These are phyloP conservation scores for Uria lomvia DNA, from an alignment of 2,113 vertebrate genomes.

Conservation along the genomic window DNA sequence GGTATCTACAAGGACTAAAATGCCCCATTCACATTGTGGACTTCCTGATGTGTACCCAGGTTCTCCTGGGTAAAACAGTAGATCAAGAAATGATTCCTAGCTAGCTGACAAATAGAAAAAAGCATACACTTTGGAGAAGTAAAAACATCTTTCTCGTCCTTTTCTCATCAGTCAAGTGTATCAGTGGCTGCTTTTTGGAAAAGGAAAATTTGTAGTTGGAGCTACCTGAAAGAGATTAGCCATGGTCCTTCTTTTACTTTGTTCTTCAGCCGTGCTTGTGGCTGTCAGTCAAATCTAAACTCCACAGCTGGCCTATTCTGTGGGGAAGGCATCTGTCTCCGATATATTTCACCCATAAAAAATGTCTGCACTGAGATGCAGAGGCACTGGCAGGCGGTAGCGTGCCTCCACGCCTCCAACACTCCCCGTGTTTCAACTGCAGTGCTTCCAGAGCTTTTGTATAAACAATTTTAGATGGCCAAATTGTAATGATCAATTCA, in stretches of 20 bases:
- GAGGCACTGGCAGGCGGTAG: not conserved
- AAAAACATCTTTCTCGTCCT: not conserved
- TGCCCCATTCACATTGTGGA: fast-evolving
- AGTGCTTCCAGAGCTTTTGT: not conserved
- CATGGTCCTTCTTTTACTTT: not conserved
- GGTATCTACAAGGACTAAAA: not conserved
- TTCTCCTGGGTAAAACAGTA: not conserved
- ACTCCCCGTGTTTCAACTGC: not conserved
- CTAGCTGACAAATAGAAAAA: not conserved
- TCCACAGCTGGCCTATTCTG: fast-evolving
- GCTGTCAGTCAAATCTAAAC: not conserved
- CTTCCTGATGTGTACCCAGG: not conserved
- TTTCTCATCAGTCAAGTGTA: not conserved
- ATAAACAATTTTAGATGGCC: not conserved
- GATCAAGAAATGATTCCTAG: not conserved
- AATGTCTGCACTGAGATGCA: fast-evolving
- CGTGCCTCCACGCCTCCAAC: no score
- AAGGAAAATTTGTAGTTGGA: not conserved
- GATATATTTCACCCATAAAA: not conserved
- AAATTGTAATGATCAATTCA: fast-evolving
- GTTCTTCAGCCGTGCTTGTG: not conserved
- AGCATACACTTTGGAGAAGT: fast-evolving
- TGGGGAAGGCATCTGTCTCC: fast-evolving
- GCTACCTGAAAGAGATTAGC: not conserved
- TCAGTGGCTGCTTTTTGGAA: not conserved